Evolutionary conservation across 2,113 vertebrate genomes (phyloP), one percentile per base, ranked within the genome.

Genomic region (Actenoides lindsayi): DNA sequence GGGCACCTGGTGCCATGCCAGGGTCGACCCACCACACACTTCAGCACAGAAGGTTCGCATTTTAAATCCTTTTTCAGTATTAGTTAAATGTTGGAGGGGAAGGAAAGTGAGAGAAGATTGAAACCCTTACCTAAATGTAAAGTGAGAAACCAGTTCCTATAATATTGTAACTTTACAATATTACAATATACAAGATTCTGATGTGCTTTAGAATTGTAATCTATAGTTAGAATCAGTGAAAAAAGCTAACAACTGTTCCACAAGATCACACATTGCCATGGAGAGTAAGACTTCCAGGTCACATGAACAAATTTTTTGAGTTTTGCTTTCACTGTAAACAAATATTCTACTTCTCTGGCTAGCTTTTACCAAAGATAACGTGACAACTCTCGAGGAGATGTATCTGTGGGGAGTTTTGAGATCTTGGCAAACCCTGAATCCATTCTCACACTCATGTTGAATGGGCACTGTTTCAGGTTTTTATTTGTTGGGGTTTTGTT

Each of bases 151-250:
- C 23, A 44, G 8, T 8, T 48, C 17, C 33, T 37, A 3, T 7
- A 60, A 42, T 46, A 44, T 9, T 28, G 13, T 11, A 81, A 6
- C 7, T 70, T 42, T 80, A 13, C 14, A 46, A 24, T 11, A 33
- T 9, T 57, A 23, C 10, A 1, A 1, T 5, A 1, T 16, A 8
- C 12, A 33, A 71, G 28, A 54, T 65, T 28, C 16, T 35, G 25
- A 3, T 42, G 17, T 77, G 31, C 8, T 65, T 77, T 46, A 59
- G 24, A 35, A 16, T 7, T 54, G 28, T 27, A 79, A 80, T 33
- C 81, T 41, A 30, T 14, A 83, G 16, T 13, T 48, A 62, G 20
- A 16, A 28, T 59, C 19, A 74, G 17, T 56, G 24, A 63, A 68
- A 53, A 64, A 53, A 25, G 7, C 12, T 23, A 59, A 63, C 7